Evolutionary conservation across 2,888 invertebrate species (phyloP).

Genomic region (Lymantria monacha): DNA sequence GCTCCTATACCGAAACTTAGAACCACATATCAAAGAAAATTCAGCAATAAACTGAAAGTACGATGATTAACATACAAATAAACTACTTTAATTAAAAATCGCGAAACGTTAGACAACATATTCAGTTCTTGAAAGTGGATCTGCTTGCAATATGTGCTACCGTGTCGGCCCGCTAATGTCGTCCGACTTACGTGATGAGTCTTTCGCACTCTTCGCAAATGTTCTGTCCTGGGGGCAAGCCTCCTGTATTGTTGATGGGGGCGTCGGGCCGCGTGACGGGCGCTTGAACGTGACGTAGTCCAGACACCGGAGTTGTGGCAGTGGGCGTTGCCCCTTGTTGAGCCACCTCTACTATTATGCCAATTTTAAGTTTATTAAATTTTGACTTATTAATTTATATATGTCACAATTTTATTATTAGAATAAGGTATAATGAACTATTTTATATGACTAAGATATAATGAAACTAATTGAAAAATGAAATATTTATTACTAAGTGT

Average conservation of each 20-base stretch:
- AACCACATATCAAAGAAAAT: background rate
- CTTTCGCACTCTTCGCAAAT: constrained; percentile 98
- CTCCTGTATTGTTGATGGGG: constrained; percentile 85
- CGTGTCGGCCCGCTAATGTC: constrained; percentile 84
- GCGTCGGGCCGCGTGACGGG: constrained; percentile 86
- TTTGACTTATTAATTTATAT: constrained; percentile 15
- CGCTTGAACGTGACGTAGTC: constrained; percentile 88
- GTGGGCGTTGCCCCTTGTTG: constrained; percentile 36
- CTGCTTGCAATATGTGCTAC: constrained; percentile 78
- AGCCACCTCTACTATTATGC: constrained; percentile 56
- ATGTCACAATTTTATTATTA: background rate
- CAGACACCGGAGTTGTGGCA: constrained; percentile 72
- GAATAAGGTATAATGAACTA: background rate
- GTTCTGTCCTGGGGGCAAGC: constrained; percentile 93
- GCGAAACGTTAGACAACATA: background rate
- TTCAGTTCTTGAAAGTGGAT: constrained; percentile 26
- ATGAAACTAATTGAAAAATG: too few species aligned
- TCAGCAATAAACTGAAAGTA: background rate
- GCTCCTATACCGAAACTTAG: constrained; percentile 27
- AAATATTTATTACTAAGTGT: too few species aligned
- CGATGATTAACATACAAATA: background rate
- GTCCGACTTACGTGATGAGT: constrained; percentile 97
- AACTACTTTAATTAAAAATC: background rate
- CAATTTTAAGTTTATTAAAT: constrained; percentile 46
- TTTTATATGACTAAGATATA: too few species aligned